These are phyloP conservation scores for Silvanus unidentatus DNA, from an alignment of 2,888 invertebrate genomes.

Conservation along the genomic window DNA sequence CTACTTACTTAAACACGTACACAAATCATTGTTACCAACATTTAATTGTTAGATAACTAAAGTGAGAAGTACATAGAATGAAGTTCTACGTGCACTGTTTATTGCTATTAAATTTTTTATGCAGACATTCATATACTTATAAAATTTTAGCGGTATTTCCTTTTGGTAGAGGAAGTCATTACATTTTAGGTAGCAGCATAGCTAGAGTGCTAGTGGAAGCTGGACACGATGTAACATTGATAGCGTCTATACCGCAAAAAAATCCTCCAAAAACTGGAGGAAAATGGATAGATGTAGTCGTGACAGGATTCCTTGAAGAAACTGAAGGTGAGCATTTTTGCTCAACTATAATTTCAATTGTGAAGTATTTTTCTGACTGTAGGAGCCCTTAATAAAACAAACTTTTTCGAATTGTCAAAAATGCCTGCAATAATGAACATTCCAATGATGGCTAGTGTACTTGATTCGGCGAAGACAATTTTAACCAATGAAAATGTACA, in stretches of 20 bases:
- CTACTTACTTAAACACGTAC: neutral
- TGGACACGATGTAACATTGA: constrained; percentile 29
- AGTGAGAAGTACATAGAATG: neutral
- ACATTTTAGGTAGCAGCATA: constrained; percentile 19
- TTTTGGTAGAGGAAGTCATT: constrained; percentile 15
- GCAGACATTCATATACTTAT: constrained; percentile 7
- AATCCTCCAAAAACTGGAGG: constrained; percentile 20
- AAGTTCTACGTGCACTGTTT: too few species aligned
- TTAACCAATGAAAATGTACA: constrained; percentile 15
- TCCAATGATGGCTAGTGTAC: constrained; percentile 11
- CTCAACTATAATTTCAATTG: neutral
- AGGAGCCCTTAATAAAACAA: neutral
- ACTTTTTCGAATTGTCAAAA: neutral
- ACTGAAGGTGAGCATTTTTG: neutral
- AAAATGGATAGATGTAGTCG: constrained; percentile 15
- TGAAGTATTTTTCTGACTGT: neutral
- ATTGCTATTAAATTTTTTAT: neutral
- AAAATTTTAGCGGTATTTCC: constrained; percentile 14
- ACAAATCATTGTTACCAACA: neutral
- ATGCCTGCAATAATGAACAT: constrained; percentile 1
- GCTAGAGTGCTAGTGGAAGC: constrained; percentile 24
- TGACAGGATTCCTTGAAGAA: constrained; percentile 11
- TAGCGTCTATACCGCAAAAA: constrained; percentile 22
- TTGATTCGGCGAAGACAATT: too few species aligned
- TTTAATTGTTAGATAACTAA: neutral